Conservation (phyloP, 2,888 invertebrate genomes). For the Strigamia transsilvanica region DNA sequence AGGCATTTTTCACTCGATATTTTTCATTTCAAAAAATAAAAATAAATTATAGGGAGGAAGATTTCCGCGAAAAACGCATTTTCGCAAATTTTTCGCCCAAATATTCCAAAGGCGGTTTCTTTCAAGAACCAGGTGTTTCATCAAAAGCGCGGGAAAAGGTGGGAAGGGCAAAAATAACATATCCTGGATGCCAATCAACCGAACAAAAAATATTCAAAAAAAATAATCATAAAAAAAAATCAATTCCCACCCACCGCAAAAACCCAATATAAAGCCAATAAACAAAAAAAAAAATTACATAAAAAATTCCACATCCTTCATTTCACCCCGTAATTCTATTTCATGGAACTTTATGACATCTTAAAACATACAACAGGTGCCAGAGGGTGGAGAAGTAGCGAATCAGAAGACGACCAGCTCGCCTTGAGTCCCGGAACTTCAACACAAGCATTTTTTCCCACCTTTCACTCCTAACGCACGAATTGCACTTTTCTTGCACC, state of each 20-base stretch:
- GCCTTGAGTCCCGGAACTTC: constrained; percentile 46
- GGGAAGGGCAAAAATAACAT: constrained; percentile 49
- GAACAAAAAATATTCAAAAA: constrained; percentile 11
- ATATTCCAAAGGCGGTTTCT: constrained; percentile 23
- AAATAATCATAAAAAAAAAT: constrained; percentile 1
- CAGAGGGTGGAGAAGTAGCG: constrained; percentile 49
- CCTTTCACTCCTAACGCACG: constrained; percentile 33
- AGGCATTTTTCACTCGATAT: background rate
- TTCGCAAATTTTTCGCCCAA: constrained; percentile 6
- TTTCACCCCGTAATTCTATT: background rate
- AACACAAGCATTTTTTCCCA: constrained; percentile 35
- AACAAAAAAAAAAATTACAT: background rate
- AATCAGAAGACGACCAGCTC: constrained; percentile 46
- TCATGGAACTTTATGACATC: constrained; percentile 39
- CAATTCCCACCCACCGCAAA: background rate
- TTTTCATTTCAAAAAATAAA: background rate
- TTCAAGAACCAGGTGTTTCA: constrained; percentile 40
- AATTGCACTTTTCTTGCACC: constrained; percentile 49
- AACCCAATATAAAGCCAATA: background rate
- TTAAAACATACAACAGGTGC: constrained; percentile 39
- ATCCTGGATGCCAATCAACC: constrained; percentile 44
- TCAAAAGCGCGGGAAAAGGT: constrained; percentile 49
- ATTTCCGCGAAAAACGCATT: background rate
- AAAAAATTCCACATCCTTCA: background rate
- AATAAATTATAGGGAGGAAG: background rate